Percentiles rank a stretch among this genome's conserved stretches.
Evolutionary conservation across 2,888 invertebrate species (phyloP).

Genomic region (Lasioglossum marginatum): DNA sequence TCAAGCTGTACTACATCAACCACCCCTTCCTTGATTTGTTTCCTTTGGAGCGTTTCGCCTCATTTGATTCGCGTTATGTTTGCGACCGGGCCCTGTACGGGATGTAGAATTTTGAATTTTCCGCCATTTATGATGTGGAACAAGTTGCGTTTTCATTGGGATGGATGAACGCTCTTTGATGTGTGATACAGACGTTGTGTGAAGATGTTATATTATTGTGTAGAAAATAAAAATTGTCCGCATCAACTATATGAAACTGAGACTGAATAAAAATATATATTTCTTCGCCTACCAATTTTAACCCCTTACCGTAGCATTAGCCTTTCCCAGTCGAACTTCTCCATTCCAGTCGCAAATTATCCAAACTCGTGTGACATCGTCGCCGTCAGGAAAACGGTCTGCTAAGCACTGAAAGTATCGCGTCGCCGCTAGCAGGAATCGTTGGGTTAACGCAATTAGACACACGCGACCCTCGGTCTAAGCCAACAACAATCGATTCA

Average conservation of each 20-base stretch:
- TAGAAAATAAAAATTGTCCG: neutral
- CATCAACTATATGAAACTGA: neutral
- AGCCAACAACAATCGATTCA: slow-evolving; percentile 20
- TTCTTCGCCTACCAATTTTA: neutral
- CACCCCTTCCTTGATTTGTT: neutral
- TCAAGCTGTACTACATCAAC: slow-evolving; percentile 12
- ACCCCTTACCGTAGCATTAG: too few species aligned
- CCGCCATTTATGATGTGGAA: neutral
- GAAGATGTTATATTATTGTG: too few species aligned
- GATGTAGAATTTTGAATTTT: neutral
- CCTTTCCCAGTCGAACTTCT: neutral
- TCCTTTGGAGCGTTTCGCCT: neutral
- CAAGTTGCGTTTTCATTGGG: neutral
- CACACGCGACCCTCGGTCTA: slow-evolving; percentile 17
- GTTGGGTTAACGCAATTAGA: slow-evolving; percentile 32
- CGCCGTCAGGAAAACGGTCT: neutral
- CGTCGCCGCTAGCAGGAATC: neutral
- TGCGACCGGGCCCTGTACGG: neutral
- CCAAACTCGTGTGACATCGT: neutral
- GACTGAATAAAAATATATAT: neutral
- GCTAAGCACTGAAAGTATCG: neutral
- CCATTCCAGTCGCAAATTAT: neutral
- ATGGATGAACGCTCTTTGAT: neutral
- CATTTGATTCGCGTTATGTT: neutral
- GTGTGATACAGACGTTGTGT: neutral